Percentiles rank a stretch among this genome's conserved stretches.
phyloP scores from a whole-genome alignment of 2,888 invertebrate species.

The Odontothrips loti region DNA sequence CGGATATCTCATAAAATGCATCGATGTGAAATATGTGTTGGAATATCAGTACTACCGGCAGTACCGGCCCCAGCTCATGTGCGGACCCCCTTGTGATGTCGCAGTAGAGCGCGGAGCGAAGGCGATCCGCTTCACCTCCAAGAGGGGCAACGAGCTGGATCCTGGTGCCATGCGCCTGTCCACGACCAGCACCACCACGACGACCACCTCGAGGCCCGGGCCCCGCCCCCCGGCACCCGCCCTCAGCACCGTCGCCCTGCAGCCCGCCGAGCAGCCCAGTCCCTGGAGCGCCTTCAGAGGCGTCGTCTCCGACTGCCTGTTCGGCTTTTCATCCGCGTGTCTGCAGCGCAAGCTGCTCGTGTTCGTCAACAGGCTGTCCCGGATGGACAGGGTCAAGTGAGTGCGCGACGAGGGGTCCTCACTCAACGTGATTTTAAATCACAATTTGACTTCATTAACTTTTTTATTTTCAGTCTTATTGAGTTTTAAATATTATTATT shows the following conservation, averaged over 20 bases:
- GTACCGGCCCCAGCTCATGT: too few species aligned
- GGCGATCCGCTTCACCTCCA: conserved; percentile 12
- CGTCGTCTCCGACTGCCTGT: conserved; percentile 55
- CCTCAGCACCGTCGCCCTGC: neutral
- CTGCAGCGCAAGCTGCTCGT: conserved; percentile 55
- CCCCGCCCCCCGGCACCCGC: neutral
- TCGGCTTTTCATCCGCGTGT: conserved; percentile 55
- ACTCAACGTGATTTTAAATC: too few species aligned
- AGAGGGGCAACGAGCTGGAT: conserved; percentile 10
- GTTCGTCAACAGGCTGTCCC: conserved; percentile 54
- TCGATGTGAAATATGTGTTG: too few species aligned
- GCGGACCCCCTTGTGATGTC: too few species aligned
- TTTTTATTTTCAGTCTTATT: too few species aligned
- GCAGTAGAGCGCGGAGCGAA: neutral
- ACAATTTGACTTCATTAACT: too few species aligned
- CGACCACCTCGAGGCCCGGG: neutral
- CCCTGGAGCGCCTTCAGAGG: conserved; percentile 47
- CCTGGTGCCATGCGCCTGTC: neutral
- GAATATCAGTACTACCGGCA: too few species aligned
- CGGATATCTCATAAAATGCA: too few species aligned
- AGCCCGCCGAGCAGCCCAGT: conserved; percentile 42
- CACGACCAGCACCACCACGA: neutral
- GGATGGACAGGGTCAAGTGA: conserved; percentile 46
- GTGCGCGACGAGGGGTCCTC: too few species aligned
- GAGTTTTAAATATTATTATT: neutral